Base-by-base conservation (phyloP, 1,140 invertebrate species). In the Augochlora pura region DNA sequence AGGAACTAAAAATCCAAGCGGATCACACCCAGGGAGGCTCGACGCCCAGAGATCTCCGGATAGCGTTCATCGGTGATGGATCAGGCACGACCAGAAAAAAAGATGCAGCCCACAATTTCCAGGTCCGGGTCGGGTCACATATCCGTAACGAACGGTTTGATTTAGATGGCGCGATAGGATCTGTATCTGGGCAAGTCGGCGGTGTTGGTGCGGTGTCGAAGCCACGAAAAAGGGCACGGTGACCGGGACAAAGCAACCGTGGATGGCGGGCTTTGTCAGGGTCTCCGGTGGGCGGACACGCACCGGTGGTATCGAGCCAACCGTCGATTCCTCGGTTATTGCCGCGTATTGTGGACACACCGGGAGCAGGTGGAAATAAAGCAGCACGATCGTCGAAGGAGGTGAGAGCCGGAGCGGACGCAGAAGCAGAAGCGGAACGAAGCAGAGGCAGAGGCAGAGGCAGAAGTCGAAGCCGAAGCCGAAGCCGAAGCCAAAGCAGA, bases 241-340 rank as follows among this genome's bases (percentile, higher is more conserved):
- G 72, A 62, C 62, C 42, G 42, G 63, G 66, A 63, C 66, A 62
- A 81, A 82, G 85, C 83, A 82, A 57, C 39, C 62, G 67, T 65
- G 80, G 65, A 72, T 52, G 65, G 62, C 62, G 27, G 14, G 73
- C 84, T 86, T 86, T 76, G 84, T 80, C 74, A 70, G 66, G 71
- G 54, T 54, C 64, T 57, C 8, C 21, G 71, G 81, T 77, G 69
- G 81, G 76, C 69, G 64, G 66, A 65, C 42, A 60, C 57, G 60
- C 42, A 60, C 49, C 18, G 46, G 57, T 23, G 59, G 69, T 81
- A 86, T 86, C 85, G 86, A 86, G 81, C 76, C 83, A 83, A 86
- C 84, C 84, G 84, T 86, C 84, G 84, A 86, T 86, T 86, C 77
- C 85, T 80, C 85, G 84, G 85, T 86, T 86, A 86, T 86, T 86